Percentiles rank a stretch among this genome's conserved stretches.
These are phyloP conservation scores for Caenorhabditis japonica DNA, from an alignment of 2,888 invertebrate genomes.

Conservation along the genomic window DNA sequence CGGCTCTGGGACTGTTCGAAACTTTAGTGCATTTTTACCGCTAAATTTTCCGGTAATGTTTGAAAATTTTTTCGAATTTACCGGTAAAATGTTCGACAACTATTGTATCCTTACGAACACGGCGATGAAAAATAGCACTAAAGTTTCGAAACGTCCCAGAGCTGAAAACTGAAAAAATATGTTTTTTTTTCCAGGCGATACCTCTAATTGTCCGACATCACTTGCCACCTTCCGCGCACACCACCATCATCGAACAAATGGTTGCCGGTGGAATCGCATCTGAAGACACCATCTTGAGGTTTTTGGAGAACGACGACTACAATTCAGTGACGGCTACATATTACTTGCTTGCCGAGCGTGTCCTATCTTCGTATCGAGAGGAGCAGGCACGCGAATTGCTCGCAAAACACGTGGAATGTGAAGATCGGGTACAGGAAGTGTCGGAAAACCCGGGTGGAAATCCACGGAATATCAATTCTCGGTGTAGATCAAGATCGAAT, in stretches of 20 bases:
- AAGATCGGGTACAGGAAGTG: constrained; percentile 10
- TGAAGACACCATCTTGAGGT: constrained; percentile 87
- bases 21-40: no score
- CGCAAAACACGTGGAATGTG: constrained; percentile 30
- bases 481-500: constrained; percentile 70
- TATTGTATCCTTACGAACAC: no score
- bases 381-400: constrained; percentile 78
- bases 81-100: no score
- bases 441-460: not conserved
- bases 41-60: no score
- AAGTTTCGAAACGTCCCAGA: no score
- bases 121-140: no score
- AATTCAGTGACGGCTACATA: constrained; percentile 98
- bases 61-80: no score
- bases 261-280: constrained; percentile 93
- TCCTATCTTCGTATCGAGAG: constrained; percentile 84
- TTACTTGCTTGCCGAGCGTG: constrained; percentile 93
- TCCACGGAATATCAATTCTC: constrained; percentile 10
- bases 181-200: constrained; percentile 67
- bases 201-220: constrained; percentile 86
- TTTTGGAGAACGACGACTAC: constrained; percentile 94
- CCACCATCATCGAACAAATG: constrained; percentile 91
- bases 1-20: no score
- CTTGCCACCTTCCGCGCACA: constrained; percentile 91
- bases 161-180: no score